Evolutionary conservation across 1,140 invertebrate genomes (phyloP), one percentile per base, ranked within the genome.

Genomic region (Hirudo medicinalis): DNA sequence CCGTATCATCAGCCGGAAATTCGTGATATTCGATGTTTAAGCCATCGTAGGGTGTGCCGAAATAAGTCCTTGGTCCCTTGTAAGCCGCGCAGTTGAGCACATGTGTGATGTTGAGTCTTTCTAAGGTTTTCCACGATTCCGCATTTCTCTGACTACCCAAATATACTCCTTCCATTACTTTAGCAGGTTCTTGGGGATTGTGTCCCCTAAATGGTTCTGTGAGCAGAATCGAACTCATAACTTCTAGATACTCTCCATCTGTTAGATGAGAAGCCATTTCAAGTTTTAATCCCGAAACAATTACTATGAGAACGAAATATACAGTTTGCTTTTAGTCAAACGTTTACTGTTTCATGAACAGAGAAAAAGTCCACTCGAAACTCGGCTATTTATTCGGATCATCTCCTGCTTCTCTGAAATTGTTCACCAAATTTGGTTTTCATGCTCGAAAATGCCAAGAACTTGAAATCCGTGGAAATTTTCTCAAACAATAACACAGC

Each of bases 31-130:
- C 73, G 49, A 74, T 74, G 53, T 40, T 66, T 22, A 71, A 36
- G 22, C 67, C 73, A 20, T 67, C 70, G 53, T 74, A 74, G 0
- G 73, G 73, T 32, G 73, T 72, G 13, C 53, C 63, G 32, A 72
- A 25, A 29, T 69, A 69, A n/a, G 36, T 22, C 8, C 73, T 32
- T 36, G 57, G 73, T 19, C 73, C 73, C 32, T 71, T 74, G 73
- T 54, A 74, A 11, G 70, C 73, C n/a, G 73, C 73, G 53, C 70
- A 71, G 73, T 74, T 74, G 19, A 74, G 70, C 32, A 74, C 73
- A 63, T 72, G 70, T 27, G 73, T 72, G 60, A 74, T 69, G 57
- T 67, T 29, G 20, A 68, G 36, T 9, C 25, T 32, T 43, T 69
- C 69, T 27, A 74, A 69, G 43, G 70, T 54, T 13, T 66, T 57